Percentiles rank a stretch among this genome's conserved stretches.
phyloP scores from a whole-genome alignment of 2,888 invertebrate genomes.

The Eristalis arbustorum region DNA sequence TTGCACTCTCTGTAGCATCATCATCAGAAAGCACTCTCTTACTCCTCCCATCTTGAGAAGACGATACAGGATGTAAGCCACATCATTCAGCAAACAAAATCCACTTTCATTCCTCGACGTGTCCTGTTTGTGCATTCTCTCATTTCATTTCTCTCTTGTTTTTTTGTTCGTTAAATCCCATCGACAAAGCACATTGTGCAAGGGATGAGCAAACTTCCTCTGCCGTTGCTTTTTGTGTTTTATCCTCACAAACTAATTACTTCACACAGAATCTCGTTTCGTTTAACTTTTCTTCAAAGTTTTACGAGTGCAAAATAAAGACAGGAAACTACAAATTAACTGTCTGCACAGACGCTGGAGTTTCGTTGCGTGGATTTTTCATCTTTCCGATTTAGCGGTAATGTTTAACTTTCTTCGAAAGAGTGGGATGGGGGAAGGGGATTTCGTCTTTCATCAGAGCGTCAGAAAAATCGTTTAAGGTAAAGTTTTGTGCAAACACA shows the following conservation, averaged over 20 bases:
- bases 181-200: too few species aligned
- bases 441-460: neutral
- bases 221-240: neutral
- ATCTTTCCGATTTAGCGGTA: neutral
- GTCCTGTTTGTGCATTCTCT: too few species aligned
- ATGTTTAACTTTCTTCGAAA: neutral
- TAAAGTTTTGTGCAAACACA: neutral
- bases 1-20: too few species aligned
- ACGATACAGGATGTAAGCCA: too few species aligned
- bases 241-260: neutral
- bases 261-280: neutral
- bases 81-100: too few species aligned
- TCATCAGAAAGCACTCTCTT: too few species aligned
- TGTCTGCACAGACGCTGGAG: neutral
- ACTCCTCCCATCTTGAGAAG: too few species aligned
- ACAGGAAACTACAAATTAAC: neutral
- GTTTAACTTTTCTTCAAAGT: neutral
- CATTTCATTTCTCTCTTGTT: too few species aligned
- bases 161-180: too few species aligned
- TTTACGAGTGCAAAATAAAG: neutral
- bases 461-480: neutral
- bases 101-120: too few species aligned
- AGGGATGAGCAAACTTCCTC: neutral
- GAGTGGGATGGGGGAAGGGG: too few species aligned
- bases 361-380: neutral